Evolutionary conservation across 1,140 invertebrate species (phyloP), one percentile per base, ranked within the genome.

Genomic region (Heliconius melpomene): DNA sequence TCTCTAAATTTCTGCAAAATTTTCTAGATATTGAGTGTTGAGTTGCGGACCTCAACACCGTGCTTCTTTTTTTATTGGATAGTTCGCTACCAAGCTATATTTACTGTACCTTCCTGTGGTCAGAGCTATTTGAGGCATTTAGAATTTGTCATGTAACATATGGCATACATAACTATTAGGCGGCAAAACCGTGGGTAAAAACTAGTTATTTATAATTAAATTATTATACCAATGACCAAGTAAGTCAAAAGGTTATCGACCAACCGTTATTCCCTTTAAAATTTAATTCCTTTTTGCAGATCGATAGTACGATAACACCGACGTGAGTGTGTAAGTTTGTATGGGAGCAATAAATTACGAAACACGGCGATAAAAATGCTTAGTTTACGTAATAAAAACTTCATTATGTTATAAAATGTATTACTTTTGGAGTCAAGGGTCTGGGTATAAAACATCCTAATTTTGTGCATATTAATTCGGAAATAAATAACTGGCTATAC

Each of bases 181-280:
- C 7, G 50, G 18, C 50, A 52, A 52, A 52, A 46, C 13, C 13
- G 40, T 46, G 8, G 2, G 7, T 54, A 20, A 54, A 54, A 54
- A 23, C 20, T 11, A 60, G 57, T 11, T 11, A 7, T 5, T 60
- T 60, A 26, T 26, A 46, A 8, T 26, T 23, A 23, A 77, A 77
- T 46, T 77, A 77, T 70, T 50, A 72, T 72, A 26, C 70, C 46
- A 71, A 13, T 70, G 40, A 77, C 66, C 38, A 29, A 36, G 32
- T 70, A 50, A 50, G 75, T 72, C 75, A 66, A 77, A 77, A 77
- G 75, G 66, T 77, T 50, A 60, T 71, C 46, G 75, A 77, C 75
- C 57, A 38, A 46, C 60, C 75, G 75, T 71, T 77, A 70, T 72
- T 70, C 66, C 57, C 29, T 77, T n/a, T 70, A 77, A 60, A 71